phyloP scores from a whole-genome alignment of 2,888 invertebrate species.

The Auanema sp. region DNA sequence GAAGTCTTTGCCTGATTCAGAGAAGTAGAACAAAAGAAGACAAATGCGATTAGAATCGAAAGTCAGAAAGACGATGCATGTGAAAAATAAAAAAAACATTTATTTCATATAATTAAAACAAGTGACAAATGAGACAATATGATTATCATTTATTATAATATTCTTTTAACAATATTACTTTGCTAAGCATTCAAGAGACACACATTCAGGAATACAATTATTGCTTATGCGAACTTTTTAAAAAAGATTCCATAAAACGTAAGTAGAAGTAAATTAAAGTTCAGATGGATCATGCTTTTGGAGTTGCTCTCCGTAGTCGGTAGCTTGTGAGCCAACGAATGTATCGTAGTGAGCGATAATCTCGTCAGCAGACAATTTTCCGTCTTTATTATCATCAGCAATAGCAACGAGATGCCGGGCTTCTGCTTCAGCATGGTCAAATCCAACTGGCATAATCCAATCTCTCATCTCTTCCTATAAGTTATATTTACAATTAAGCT shows the following conservation, averaged over 20 bases:
- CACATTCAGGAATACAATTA: not conserved
- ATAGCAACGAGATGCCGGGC: slow-evolving; percentile 91
- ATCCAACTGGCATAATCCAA: slow-evolving; percentile 93
- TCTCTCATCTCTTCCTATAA: slow-evolving; percentile 76
- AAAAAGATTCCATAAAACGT: slow-evolving; percentile 12
- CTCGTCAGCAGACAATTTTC: slow-evolving; percentile 83
- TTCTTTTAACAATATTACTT: slow-evolving; percentile 13
- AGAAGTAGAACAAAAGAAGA: too few species aligned
- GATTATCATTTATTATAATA: slow-evolving; percentile 17
- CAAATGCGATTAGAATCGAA: too few species aligned
- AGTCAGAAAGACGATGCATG: too few species aligned
- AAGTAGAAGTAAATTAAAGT: slow-evolving; percentile 41
- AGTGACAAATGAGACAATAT: slow-evolving; percentile 34
- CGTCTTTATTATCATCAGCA: slow-evolving; percentile 88
- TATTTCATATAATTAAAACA: slow-evolving; percentile 18
- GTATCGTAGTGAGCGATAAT: slow-evolving; percentile 91
- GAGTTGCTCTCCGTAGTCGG: slow-evolving; percentile 95
- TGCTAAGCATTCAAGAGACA: not conserved
- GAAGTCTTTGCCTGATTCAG: too few species aligned
- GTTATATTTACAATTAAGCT: slow-evolving; percentile 49
- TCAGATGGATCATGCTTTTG: slow-evolving; percentile 78
- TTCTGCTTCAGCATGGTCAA: slow-evolving; percentile 95
- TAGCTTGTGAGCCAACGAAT: slow-evolving; percentile 97
- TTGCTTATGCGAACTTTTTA: too few species aligned
- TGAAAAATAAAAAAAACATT: slow-evolving; percentile 4